Percentiles rank a stretch among this genome's conserved stretches.
Conservation (phyloP, 2,888 invertebrate species). For the Leucophenga montana region DNA sequence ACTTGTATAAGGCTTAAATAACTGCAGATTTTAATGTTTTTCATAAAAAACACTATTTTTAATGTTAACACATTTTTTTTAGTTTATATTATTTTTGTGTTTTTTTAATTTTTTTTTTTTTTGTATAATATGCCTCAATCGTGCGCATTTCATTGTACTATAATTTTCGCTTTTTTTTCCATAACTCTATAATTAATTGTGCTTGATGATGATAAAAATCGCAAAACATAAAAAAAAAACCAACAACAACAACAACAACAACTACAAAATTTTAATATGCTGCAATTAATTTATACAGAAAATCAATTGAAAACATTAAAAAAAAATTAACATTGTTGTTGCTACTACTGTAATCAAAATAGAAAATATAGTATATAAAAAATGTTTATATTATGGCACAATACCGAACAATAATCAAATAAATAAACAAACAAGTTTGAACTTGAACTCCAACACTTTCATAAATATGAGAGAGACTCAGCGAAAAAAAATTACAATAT, state of each 20-base stretch:
- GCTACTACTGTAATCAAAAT: neutral
- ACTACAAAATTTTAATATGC: neutral
- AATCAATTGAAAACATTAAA: constrained; percentile 7
- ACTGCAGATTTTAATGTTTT: too few relatives aligned
- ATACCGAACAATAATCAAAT: neutral
- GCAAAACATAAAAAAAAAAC: neutral
- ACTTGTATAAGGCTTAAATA: too few relatives aligned
- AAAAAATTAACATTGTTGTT: neutral
- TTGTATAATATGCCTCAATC: too few relatives aligned
- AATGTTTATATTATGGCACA: neutral
- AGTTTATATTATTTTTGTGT: too few relatives aligned
- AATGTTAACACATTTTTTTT: too few relatives aligned
- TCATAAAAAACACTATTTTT: too few relatives aligned
- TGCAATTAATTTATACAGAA: constrained; percentile 1
- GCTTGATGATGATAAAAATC: too few relatives aligned
- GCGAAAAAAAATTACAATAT: neutral
- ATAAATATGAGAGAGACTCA: neutral
- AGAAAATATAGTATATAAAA: neutral
- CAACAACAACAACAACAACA: too few relatives aligned
- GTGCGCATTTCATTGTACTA: too few relatives aligned
- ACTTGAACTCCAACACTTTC: constrained; percentile 8
- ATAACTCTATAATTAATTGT: too few relatives aligned
- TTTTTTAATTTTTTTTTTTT: too few relatives aligned
- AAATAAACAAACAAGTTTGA: neutral
- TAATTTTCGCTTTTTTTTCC: too few relatives aligned